phyloP scores from a whole-genome alignment of 2,113 vertebrate genomes.

The Synodontis membranacea region DNA sequence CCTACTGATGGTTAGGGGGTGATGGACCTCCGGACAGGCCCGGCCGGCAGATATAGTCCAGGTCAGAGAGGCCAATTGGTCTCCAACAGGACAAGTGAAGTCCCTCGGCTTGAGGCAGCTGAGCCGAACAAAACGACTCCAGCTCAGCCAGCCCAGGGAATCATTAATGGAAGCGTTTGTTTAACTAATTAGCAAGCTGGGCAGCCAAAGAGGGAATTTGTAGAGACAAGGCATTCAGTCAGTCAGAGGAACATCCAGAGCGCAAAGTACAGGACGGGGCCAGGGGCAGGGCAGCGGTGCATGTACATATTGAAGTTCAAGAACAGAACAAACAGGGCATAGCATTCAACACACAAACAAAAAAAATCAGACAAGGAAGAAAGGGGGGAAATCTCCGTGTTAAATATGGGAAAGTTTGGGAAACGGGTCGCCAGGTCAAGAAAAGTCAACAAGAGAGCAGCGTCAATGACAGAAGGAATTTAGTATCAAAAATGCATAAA shows the following conservation, averaged over 20 bases:
- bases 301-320: constrained; percentile 95
- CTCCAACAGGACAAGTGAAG: constrained; percentile 79
- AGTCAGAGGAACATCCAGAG: constrained; percentile 67
- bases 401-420: constrained; percentile 94
- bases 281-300: constrained; percentile 78
- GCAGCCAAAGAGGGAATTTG: constrained; percentile 81
- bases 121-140: constrained; percentile 84
- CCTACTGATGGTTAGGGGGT: constrained; percentile 70
- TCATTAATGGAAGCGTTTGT: constrained; percentile 90
- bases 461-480: constrained; percentile 91
- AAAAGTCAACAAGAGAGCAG: constrained; percentile 98
- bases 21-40: constrained; percentile 84
- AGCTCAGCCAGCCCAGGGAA: constrained; percentile 79
- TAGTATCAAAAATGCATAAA: constrained; percentile 99
- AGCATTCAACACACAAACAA: constrained; percentile 57
- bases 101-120: constrained; percentile 67
- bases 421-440: constrained; percentile 84
- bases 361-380: constrained; percentile 38
- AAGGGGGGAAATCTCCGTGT: constrained; percentile 72
- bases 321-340: constrained; percentile 92
- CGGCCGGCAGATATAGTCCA: constrained; percentile 80
- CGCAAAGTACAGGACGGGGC: constrained; percentile 81
- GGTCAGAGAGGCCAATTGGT: constrained; percentile 90
- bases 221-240: constrained; percentile 76
- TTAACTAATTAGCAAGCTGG: constrained; percentile 96